These are phyloP conservation scores for Chaenodraco wilsoni DNA, from an alignment of 2,797 vertebrate species.

Conservation along the genomic window DNA sequence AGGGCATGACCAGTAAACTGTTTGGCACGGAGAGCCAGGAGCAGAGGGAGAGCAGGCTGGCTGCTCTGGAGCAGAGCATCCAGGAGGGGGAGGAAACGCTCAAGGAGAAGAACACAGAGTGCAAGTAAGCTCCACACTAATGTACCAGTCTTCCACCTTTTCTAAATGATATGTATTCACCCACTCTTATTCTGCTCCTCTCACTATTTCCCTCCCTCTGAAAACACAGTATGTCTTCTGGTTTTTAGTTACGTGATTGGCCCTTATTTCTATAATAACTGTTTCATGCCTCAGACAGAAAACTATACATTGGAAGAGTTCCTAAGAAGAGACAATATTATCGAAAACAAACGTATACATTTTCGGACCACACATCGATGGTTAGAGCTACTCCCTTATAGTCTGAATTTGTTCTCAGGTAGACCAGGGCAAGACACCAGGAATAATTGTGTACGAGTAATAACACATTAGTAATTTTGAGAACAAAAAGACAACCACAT, in stretches of 20 bases:
- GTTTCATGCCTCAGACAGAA: neutral
- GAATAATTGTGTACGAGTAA: too few relatives aligned
- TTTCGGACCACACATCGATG: too few relatives aligned
- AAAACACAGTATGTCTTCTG: neutral
- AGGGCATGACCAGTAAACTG: constrained; percentile 97
- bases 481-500: neutral
- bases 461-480: neutral
- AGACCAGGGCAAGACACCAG: too few relatives aligned
- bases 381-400: too few relatives aligned
- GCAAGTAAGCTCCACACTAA: constrained; percentile 62
- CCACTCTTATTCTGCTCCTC: neutral
- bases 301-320: neutral
- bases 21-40: constrained; percentile 97
- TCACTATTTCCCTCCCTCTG: neutral
- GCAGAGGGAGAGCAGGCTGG: constrained; percentile 92
- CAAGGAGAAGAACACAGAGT: constrained; percentile 89
- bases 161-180: neutral
- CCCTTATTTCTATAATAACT: neutral
- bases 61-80: constrained; percentile 92
- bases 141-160: neutral
- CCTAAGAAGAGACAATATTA: too few relatives aligned
- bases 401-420: too few relatives aligned
- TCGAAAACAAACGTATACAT: neutral
- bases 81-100: constrained; percentile 90
- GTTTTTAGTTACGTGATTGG: neutral